These are phyloP conservation scores for Crambe crambe DNA, from an alignment of 37 sponge, comb jelly and placozoan genomes.

Conservation along the genomic window DNA sequence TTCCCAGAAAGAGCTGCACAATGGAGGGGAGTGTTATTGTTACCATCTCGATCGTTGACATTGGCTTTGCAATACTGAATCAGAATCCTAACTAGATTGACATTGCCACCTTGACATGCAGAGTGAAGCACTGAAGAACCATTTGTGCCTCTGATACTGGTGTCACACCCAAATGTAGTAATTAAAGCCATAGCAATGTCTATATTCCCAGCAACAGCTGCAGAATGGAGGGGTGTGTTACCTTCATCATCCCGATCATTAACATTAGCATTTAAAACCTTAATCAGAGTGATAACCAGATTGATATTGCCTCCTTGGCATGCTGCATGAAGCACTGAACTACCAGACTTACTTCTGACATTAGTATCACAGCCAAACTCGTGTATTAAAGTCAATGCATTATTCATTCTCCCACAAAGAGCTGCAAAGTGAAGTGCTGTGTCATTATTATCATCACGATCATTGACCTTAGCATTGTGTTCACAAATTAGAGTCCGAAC, in stretches of 20 bases:
- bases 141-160: neutral
- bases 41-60: too few relatives aligned
- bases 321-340: neutral
- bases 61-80: too few relatives aligned
- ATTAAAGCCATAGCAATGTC: slow-evolving; percentile 22
- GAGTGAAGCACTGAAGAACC: too few relatives aligned
- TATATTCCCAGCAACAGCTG: slow-evolving; percentile 16
- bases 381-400: slow-evolving; percentile 8
- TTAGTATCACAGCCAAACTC: too few relatives aligned
- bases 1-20: too few relatives aligned
- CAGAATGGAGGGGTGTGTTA: slow-evolving; percentile 1
- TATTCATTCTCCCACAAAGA: slow-evolving; percentile 6
- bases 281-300: neutral
- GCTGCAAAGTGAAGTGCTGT: neutral
- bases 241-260: neutral
- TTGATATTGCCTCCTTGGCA: neutral
- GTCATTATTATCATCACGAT: slow-evolving; percentile 3
- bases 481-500: too few relatives aligned
- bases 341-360: too few relatives aligned
- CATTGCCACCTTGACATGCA: too few relatives aligned
- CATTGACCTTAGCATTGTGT: neutral
- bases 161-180: slow-evolving; percentile 1
- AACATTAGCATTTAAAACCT: neutral
- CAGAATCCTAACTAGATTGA: too few relatives aligned
- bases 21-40: too few relatives aligned